These are phyloP conservation scores for Megalops atlanticus DNA, from an alignment of 2,113 vertebrate genomes.

Conservation along the genomic window DNA sequence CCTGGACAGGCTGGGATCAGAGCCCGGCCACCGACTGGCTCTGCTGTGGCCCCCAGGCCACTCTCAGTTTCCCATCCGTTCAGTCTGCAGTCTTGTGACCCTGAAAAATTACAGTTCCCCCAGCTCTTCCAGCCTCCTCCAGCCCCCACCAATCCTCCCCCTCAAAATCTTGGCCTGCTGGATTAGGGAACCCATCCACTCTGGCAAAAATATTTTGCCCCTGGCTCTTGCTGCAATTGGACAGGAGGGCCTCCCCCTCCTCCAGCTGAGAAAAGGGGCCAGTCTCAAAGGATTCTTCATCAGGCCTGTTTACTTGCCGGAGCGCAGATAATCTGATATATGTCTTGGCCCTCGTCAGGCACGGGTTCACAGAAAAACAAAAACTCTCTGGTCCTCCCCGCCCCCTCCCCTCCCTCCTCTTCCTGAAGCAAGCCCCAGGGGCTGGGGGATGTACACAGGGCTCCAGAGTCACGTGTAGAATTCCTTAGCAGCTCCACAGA, in stretches of 20 bases:
- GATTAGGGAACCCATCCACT: constrained; percentile 1
- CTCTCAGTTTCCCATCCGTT: background rate
- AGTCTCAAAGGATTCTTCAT: background rate
- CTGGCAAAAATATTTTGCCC: background rate
- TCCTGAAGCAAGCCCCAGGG: background rate
- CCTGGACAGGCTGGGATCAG: too few species aligned
- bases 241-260: background rate
- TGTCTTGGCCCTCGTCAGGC: background rate
- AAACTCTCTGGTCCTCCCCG: background rate
- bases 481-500: background rate
- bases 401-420: background rate
- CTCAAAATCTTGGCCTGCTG: background rate
- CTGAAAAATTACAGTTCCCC: background rate
- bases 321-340: background rate
- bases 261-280: background rate
- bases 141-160: background rate
- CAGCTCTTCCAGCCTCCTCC: background rate
- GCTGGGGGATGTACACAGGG: background rate
- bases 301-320: background rate
- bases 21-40: too few species aligned
- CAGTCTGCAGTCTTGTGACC: background rate
- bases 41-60: background rate
- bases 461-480: background rate
- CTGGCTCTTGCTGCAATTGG: background rate
- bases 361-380: constrained; percentile 3